Conservation (phyloP, 2,113 vertebrate species). For the Riparia riparia region DNA sequence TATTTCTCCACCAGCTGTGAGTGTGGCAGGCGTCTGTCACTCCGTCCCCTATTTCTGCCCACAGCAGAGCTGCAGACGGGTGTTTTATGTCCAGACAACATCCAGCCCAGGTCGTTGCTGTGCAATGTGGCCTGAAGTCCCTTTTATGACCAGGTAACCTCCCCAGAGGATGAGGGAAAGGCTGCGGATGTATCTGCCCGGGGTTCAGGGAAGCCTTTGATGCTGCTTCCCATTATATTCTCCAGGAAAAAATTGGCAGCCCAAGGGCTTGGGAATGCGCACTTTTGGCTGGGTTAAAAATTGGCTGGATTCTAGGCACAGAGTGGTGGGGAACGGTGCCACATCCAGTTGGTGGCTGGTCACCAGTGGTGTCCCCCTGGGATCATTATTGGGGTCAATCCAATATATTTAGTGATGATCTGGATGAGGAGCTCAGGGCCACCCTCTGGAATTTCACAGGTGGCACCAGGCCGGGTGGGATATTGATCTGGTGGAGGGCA, state of each 20-base stretch:
- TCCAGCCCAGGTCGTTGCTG: not conserved
- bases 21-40: not conserved
- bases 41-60: not conserved
- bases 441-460: fast-evolving
- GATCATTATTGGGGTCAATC: fast-evolving
- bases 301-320: no score
- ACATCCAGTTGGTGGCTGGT: not conserved
- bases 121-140: not conserved
- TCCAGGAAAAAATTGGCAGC: not conserved
- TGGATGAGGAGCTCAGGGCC: no score
- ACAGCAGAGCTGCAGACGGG: not conserved
- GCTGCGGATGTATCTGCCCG: fast-evolving
- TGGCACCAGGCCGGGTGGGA: not conserved
- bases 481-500: not conserved
- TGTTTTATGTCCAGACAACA: not conserved
- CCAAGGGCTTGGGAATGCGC: not conserved
- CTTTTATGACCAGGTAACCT: not conserved
- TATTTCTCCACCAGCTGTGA: not conserved
- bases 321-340: not conserved
- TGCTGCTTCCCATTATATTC: fast-evolving
- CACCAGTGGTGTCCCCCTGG: not conserved
- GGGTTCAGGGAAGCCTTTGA: not conserved
- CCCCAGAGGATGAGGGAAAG: not conserved
- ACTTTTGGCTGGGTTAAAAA: not conserved
- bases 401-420: not conserved